These are phyloP conservation scores for Myotis davidii DNA, from an alignment of 2,113 vertebrate species.

Conservation along the genomic window DNA sequence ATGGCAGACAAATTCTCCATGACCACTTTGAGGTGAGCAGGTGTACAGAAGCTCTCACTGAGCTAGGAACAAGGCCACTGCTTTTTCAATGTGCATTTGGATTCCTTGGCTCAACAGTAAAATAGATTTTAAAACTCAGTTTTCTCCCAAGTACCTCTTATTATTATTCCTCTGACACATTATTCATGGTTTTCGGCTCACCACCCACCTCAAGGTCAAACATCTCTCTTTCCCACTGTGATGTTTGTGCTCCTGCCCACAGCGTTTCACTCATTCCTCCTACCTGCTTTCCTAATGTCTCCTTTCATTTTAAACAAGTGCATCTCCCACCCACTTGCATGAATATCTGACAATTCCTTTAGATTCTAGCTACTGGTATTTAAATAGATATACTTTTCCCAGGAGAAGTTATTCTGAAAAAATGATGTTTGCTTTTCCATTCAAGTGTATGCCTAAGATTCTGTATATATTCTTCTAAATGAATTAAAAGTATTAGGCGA, in stretches of 20 bases:
- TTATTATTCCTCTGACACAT: not conserved
- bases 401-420: not conserved
- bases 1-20: not conserved
- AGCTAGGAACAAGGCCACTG: not conserved
- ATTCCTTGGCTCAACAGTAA: not conserved
- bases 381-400: not conserved
- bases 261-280: slow-evolving; percentile 67
- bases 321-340: slow-evolving; percentile 54
- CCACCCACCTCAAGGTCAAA: slow-evolving; percentile 61
- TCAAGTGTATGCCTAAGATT: not conserved
- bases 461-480: not conserved
- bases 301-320: slow-evolving; percentile 63
- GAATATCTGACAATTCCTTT: slow-evolving; percentile 36
- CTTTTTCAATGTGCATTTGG: not conserved
- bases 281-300: slow-evolving; percentile 55
- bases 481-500: not conserved
- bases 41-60: accelerated
- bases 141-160: not conserved
- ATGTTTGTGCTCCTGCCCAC: slow-evolving; percentile 48
- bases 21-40: accelerated
- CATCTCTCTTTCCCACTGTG: not conserved
- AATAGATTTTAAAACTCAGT: not conserved
- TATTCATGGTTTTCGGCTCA: slow-evolving; percentile 12
- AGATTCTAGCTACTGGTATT: not conserved
- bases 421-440: slow-evolving; percentile 13